Percentiles rank a stretch among this genome's conserved stretches.
Conservation (phyloP, 2,797 vertebrate species). For the Halcyon smyrnensis region DNA sequence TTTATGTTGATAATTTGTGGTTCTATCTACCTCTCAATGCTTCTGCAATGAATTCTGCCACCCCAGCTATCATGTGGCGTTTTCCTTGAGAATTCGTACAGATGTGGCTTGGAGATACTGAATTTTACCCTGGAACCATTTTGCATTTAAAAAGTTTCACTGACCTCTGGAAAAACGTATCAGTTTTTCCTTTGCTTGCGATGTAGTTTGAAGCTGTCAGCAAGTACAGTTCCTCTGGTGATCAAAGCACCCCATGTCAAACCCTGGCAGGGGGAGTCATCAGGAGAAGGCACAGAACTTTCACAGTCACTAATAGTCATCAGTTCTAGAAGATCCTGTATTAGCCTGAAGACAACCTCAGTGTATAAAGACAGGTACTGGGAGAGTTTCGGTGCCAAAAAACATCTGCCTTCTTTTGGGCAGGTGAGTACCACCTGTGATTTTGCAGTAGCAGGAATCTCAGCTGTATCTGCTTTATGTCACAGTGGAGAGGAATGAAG, state of each 20-base stretch:
- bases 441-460: neutral
- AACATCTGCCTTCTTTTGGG: neutral
- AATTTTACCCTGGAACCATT: neutral
- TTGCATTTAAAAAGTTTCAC: neutral
- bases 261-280: neutral
- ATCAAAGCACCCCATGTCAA: neutral
- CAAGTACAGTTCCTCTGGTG: neutral
- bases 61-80: neutral
- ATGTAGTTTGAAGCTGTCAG: neutral
- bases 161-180: neutral
- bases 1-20: neutral
- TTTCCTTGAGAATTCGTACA: neutral
- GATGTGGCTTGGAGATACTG: neutral
- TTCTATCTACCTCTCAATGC: neutral
- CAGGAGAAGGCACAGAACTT: neutral
- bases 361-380: neutral
- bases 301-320: neutral
- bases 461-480: neutral
- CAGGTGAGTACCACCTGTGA: neutral
- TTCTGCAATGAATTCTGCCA: neutral
- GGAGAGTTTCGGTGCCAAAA: neutral
- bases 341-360: neutral
- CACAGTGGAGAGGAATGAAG: neutral
- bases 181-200: neutral
- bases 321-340: neutral